These are phyloP conservation scores for Lepilemur septentrionalis DNA, from an alignment of 2,797 vertebrate species.

Conservation along the genomic window DNA sequence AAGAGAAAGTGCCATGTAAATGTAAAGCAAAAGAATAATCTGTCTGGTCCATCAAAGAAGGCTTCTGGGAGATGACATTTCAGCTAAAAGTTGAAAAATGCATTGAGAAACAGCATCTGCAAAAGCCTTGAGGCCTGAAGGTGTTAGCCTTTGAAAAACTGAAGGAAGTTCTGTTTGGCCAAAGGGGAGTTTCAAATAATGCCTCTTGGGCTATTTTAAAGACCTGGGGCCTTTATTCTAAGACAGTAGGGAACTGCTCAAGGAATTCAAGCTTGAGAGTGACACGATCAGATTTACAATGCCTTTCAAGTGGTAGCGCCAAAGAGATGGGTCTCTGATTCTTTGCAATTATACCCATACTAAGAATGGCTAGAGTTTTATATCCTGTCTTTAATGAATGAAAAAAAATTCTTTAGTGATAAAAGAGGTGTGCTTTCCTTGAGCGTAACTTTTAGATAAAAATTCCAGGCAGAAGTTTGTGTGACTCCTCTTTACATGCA, in stretches of 20 bases:
- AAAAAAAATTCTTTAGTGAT: neutral
- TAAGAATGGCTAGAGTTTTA: neutral
- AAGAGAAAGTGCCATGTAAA: neutral
- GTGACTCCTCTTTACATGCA: neutral
- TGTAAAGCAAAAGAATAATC: neutral
- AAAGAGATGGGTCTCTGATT: neutral
- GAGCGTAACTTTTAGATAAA: neutral
- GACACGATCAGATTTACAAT: neutral
- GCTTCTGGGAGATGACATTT: neutral
- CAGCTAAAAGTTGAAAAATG: neutral
- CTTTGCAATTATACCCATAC: neutral
- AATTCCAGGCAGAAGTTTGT: neutral
- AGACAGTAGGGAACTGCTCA: neutral
- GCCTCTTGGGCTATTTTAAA: neutral
- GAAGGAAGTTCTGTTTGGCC: neutral
- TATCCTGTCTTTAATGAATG: neutral
- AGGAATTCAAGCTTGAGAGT: neutral
- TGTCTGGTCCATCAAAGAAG: neutral
- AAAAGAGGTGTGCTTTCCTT: neutral
- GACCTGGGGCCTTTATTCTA: neutral
- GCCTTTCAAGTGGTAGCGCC: neutral
- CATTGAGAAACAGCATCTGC: neutral
- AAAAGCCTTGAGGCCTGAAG: neutral
- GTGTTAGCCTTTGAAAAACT: neutral
- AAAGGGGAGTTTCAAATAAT: neutral